These are phyloP conservation scores for Takifugu rubripes DNA, from an alignment of 2,797 vertebrate species.

Conservation along the genomic window DNA sequence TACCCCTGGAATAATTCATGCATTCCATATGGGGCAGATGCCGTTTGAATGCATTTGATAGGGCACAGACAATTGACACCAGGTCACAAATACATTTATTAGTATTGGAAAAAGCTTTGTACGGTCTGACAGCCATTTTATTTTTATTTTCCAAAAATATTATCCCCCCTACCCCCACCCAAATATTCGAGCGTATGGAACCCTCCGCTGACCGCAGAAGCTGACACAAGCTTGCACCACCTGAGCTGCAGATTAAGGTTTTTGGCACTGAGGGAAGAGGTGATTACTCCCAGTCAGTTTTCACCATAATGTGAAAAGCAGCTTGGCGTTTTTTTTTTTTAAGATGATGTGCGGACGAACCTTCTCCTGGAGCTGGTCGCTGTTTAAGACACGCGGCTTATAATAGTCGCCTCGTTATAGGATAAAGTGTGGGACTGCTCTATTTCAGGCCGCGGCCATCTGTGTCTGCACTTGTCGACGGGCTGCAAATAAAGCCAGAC, in stretches of 20 bases:
- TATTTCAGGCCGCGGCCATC: conserved; percentile 69
- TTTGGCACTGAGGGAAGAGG: conserved; percentile 37
- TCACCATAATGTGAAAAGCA: conserved; percentile 68
- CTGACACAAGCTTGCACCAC: conserved; percentile 26
- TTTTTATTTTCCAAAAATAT: background rate
- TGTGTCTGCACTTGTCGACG: conserved; percentile 53
- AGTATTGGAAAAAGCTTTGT: conserved; percentile 17
- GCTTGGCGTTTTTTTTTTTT: conserved; percentile 61
- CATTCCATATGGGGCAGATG: conserved; percentile 61
- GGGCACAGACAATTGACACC: conserved; percentile 14
- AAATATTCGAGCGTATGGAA: background rate
- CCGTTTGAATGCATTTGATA: conserved; percentile 30
- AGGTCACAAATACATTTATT: conserved; percentile 41
- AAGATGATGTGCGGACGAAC: conserved; percentile 46
- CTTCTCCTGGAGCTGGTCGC: conserved; percentile 41
- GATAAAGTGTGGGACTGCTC: conserved; percentile 66
- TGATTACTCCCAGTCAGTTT: conserved; percentile 46
- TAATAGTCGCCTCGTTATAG: conserved; percentile 71
- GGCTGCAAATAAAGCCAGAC: conserved; percentile 71
- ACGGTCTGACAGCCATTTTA: background rate
- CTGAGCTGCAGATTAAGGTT: conserved; percentile 36
- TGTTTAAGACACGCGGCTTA: conserved; percentile 65
- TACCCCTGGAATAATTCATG: conserved; percentile 68
- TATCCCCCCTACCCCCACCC: background rate
- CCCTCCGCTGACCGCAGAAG: conserved; percentile 20